Evolutionary conservation across 2,797 vertebrate genomes (phyloP).

Genomic region (Gila robusta): DNA sequence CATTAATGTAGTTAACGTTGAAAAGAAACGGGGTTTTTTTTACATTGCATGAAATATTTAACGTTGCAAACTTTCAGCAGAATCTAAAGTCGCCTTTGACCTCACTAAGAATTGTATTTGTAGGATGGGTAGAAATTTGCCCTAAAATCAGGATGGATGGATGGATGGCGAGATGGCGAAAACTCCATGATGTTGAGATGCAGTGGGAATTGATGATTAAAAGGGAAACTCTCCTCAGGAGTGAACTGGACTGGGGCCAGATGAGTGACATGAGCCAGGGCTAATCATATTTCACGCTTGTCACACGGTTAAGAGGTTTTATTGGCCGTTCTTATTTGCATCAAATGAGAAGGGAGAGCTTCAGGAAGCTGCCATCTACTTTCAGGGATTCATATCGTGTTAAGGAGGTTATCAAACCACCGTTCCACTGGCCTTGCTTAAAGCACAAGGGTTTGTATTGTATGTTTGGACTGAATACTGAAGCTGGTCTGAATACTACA

Average conservation of each 20-base stretch:
- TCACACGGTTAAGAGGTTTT: slow-evolving; percentile 30
- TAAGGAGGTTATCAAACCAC: slow-evolving; percentile 5
- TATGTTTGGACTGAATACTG: neutral
- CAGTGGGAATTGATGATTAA: slow-evolving; percentile 17
- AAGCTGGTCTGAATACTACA: slow-evolving; percentile 3
- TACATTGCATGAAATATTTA: neutral
- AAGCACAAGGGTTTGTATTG: neutral
- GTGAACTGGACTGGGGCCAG: slow-evolving; percentile 24
- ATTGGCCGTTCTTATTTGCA: slow-evolving; percentile 31
- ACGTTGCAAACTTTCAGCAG: neutral
- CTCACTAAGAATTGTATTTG: neutral
- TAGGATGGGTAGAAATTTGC: neutral
- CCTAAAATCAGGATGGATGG: neutral
- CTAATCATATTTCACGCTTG: slow-evolving; percentile 42
- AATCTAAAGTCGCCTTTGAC: neutral
- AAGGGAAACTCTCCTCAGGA: neutral
- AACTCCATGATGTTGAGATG: neutral
- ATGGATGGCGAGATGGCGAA: neutral
- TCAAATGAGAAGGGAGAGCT: slow-evolving; percentile 30
- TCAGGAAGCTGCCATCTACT: slow-evolving; percentile 21
- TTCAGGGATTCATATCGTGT: slow-evolving; percentile 6
- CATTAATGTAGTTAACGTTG: neutral
- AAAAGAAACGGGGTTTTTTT: neutral
- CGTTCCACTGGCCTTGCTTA: neutral
- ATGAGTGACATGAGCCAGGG: slow-evolving; percentile 40